phyloP scores from a whole-genome alignment of 2,888 invertebrate genomes.

The Yponomeuta cagnagella region DNA sequence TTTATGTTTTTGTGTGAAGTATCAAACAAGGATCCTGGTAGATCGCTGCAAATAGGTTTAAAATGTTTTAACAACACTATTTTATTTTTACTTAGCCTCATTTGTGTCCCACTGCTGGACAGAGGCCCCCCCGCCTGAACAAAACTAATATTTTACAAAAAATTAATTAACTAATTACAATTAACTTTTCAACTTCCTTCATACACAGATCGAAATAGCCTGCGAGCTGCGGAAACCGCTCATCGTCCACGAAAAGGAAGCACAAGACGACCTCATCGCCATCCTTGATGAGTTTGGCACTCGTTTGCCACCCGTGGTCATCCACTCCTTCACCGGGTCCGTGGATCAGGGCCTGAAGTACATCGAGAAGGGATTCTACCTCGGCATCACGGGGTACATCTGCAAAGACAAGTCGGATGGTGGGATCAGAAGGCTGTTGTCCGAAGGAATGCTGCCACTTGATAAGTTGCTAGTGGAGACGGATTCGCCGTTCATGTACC shows the following conservation, averaged over 20 bases:
- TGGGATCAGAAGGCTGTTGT: slow-evolving; percentile 88
- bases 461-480: slow-evolving; percentile 93
- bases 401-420: slow-evolving; percentile 96
- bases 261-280: slow-evolving; percentile 88
- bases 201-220: slow-evolving; percentile 85
- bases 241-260: slow-evolving; percentile 94
- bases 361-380: slow-evolving; percentile 88
- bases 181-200: not conserved
- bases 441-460: slow-evolving; percentile 86
- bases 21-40: too few relatives aligned
- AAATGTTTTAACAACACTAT: too few relatives aligned
- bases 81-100: too few relatives aligned
- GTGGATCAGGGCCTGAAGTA: slow-evolving; percentile 87
- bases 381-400: slow-evolving; percentile 85
- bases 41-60: too few relatives aligned
- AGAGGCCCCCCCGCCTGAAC: too few relatives aligned
- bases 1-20: too few relatives aligned
- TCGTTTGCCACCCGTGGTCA: slow-evolving; percentile 85
- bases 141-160: too few relatives aligned
- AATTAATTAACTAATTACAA: not conserved
- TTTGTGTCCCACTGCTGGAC: too few relatives aligned
- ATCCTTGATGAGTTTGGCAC: slow-evolving; percentile 72
- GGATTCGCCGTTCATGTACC: slow-evolving; percentile 97
- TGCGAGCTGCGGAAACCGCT: slow-evolving; percentile 90
- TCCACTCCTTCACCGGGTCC: slow-evolving; percentile 95